Evolutionary conservation across 2,113 vertebrate genomes (phyloP).

Genomic region (Xenopus borealis): DNA sequence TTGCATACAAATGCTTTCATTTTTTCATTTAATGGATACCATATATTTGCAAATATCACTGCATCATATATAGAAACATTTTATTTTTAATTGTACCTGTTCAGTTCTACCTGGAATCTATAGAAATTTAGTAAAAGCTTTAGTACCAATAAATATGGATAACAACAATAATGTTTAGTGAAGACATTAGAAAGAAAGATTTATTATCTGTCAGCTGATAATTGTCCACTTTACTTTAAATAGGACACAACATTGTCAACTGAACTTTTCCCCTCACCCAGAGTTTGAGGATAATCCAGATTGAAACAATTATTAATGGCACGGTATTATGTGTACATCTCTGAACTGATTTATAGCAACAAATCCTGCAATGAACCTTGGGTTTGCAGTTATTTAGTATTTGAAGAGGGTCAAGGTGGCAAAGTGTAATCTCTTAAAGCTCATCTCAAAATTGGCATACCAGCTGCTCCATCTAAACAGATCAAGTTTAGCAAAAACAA

Average conservation of each 20-base stretch:
- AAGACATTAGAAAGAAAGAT: too few relatives aligned
- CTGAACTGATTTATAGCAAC: slow-evolving; percentile 57
- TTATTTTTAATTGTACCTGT: too few relatives aligned
- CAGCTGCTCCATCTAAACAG: slow-evolving; percentile 52
- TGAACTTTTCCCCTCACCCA: slow-evolving; percentile 56
- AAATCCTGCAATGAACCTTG: slow-evolving; percentile 53
- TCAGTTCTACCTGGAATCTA: too few relatives aligned
- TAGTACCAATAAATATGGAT: too few relatives aligned
- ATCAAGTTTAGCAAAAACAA: slow-evolving; percentile 50
- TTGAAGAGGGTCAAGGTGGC: slow-evolving; percentile 55
- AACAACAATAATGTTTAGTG: too few relatives aligned
- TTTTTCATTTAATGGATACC: too few relatives aligned
- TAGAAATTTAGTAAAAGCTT: too few relatives aligned
- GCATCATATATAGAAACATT: too few relatives aligned
- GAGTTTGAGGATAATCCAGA: slow-evolving; percentile 52
- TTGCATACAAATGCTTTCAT: too few relatives aligned
- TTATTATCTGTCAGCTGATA: not conserved
- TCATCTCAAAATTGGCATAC: slow-evolving; percentile 49
- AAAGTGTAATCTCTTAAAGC: slow-evolving; percentile 55
- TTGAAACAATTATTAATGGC: slow-evolving; percentile 43
- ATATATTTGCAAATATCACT: too few relatives aligned
- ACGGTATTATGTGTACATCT: slow-evolving; percentile 50
- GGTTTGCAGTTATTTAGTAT: slow-evolving; percentile 45
- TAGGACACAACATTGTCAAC: slow-evolving; percentile 24
- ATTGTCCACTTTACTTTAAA: slow-evolving; percentile 23